Conservation (phyloP, 2,113 vertebrate genomes). For the Leucopsar rothschildi region DNA sequence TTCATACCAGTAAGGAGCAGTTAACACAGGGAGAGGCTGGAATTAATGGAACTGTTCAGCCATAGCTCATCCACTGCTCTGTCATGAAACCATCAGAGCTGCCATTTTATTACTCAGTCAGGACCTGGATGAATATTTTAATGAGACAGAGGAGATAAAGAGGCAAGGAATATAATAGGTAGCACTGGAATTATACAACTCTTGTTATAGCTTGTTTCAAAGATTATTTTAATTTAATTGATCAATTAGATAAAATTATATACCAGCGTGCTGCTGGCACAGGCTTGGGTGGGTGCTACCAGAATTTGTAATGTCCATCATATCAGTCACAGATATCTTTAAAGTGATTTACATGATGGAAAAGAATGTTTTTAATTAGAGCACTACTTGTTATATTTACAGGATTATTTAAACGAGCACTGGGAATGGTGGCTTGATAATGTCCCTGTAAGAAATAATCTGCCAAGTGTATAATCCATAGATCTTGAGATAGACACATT, state of each 20-base stretch:
- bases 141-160: constrained; percentile 21
- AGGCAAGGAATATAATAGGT: constrained; percentile 54
- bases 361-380: constrained; percentile 14
- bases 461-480: neutral
- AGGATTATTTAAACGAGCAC: neutral
- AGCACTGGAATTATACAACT: constrained; percentile 40
- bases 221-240: constrained; percentile 70
- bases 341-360: neutral
- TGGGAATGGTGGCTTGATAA: neutral
- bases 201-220: constrained; percentile 58
- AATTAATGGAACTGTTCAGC: neutral
- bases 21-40: neutral
- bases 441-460: neutral
- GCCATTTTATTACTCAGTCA: constrained; percentile 22
- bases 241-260: constrained; percentile 68
- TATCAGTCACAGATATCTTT: neutral
- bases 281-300: neutral
- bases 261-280: neutral
- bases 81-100: neutral
- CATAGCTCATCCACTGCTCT: neutral
- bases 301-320: neutral
- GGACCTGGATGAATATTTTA: constrained; percentile 2
- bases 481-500: neutral
- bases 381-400: neutral
- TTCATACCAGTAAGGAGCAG: neutral